These are phyloP conservation scores for Apocheima hispidaria DNA, from an alignment of 2,888 invertebrate species.

Conservation along the genomic window DNA sequence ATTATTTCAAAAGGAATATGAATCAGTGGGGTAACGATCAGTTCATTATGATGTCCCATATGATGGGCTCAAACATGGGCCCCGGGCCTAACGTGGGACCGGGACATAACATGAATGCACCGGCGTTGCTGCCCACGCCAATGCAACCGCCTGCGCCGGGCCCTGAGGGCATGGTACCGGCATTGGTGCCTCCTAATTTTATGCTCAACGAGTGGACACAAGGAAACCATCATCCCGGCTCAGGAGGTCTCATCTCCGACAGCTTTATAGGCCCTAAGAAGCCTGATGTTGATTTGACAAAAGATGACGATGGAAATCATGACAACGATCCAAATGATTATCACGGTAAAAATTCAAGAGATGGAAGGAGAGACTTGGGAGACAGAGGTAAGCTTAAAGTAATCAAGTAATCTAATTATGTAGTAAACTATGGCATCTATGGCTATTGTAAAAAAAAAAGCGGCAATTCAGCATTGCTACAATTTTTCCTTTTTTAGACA, in stretches of 20 bases:
- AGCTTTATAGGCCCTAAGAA: conserved; percentile 22
- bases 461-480: too few species aligned
- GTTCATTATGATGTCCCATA: conserved; percentile 44
- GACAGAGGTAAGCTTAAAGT: conserved; percentile 26
- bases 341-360: conserved; percentile 7
- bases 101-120: neutral
- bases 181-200: conserved; percentile 16
- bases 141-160: conserved; percentile 14
- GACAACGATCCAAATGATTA: conserved; percentile 17
- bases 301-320: conserved; percentile 18
- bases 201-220: conserved; percentile 13
- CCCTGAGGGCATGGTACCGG: conserved; percentile 6
- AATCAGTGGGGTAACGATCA: conserved; percentile 7
- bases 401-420: neutral
- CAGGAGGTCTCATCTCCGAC: neutral
- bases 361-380: conserved; percentile 14
- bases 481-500: too few species aligned
- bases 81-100: neutral
- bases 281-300: conserved; percentile 18
- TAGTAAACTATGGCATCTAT: too few species aligned
- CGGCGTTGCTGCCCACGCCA: conserved; percentile 26
- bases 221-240: neutral
- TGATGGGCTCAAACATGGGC: conserved; percentile 39
- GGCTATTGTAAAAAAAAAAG: too few species aligned
- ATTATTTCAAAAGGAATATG: neutral